Evolutionary conservation across 2,888 invertebrate species (phyloP), one percentile per base, ranked within the genome.

Genomic region (Siphlonurus alternatus): DNA sequence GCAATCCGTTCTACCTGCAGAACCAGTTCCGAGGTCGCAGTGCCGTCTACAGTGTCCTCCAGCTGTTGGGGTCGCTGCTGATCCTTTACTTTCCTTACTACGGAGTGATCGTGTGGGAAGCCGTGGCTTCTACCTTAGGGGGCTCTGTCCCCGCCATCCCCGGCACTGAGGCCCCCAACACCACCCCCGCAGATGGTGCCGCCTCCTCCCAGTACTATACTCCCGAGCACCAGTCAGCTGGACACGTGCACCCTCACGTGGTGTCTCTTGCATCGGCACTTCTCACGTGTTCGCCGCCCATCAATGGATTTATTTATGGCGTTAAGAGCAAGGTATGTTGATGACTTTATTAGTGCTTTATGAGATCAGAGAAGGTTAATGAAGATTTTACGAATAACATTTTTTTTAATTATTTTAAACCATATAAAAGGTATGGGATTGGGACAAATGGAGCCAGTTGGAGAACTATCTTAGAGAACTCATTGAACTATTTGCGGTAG

Each of bases 251-350:
- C 68, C 76, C 77, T 1, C 74, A 75, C 62, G 71, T 86, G 64
- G 81, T 83, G 64, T 81, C 83, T 20, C 71, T 84, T 64, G 83
- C 86, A 3, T 82, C 83, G 2, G 79, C 82, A n/a, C 75, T 88
- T 25, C 75, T 88, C 54, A 82, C 86, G 3, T 84, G 84, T 65
- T 85, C 88, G 3, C 85, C 88, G 2, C 83, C 85, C 1, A 79
- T 88, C 53, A 89, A 89, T 72, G 85, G 86, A n/a, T 81, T 89
- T 62, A 76, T 89, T 56, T 89, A 89, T 72, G 89, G 89, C 54
- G 79, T 89, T 62, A 83, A 87, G 72, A 88, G 86, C 73, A 84
- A 85, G 73, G 62, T 64, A 3, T 15, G 54, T 22, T 53, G 51
- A 56, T 56, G 20, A 10, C 56, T 10, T 56, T 5, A 56, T 56